Evolutionary conservation across 2,797 vertebrate species (phyloP).

Genomic region (Strix occidentalis): DNA sequence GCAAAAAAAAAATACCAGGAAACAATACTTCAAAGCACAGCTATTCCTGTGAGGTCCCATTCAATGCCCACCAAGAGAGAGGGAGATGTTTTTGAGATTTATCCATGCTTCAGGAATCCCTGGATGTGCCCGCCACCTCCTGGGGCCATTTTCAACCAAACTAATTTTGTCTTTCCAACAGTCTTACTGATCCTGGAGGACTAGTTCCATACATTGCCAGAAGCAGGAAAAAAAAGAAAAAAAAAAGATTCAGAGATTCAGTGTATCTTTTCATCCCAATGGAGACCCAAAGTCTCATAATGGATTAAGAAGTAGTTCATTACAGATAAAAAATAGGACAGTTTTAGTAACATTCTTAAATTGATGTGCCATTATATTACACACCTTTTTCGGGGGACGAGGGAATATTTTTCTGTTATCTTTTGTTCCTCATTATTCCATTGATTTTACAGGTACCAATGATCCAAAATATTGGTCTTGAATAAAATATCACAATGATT

Average conservation of each 20-base stretch:
- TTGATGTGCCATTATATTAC: not conserved
- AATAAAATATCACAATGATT: not conserved
- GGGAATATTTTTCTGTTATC: not conserved
- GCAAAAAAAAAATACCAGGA: not conserved
- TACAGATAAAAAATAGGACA: not conserved
- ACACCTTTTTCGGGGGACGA: accelerated
- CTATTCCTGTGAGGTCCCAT: not conserved
- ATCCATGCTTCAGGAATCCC: not conserved
- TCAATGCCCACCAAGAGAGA: not conserved
- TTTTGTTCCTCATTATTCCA: not conserved
- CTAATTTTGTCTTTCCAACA: not conserved
- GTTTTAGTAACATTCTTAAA: not conserved
- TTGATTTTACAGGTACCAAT: not conserved
- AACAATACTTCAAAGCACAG: not conserved
- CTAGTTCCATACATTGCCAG: not conserved
- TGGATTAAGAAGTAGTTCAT: not conserved
- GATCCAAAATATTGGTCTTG: not conserved
- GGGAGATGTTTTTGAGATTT: not conserved
- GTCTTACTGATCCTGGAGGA: not conserved
- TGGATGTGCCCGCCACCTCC: not conserved
- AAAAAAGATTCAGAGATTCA: not conserved
- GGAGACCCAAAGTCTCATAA: not conserved
- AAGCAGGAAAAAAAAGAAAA: not conserved
- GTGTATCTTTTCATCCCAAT: not conserved
- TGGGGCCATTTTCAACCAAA: not conserved